Conservation (phyloP, 1,140 invertebrate genomes). For the Drosophila sulfurigaster region DNA sequence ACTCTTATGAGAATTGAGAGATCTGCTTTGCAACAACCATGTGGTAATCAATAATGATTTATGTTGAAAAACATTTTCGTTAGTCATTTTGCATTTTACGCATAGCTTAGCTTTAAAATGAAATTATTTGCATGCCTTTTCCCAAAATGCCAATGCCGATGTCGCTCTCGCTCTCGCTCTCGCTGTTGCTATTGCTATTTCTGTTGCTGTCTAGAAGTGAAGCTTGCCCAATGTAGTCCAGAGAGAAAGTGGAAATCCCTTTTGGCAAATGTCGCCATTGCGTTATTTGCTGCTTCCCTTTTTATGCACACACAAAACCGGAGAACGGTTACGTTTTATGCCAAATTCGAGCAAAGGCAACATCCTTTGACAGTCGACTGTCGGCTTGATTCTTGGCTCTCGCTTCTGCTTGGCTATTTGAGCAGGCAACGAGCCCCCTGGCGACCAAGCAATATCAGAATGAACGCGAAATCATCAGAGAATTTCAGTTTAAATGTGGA, state of each 20-base stretch:
- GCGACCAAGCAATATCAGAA: slow-evolving; percentile 29
- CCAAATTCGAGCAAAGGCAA: slow-evolving; percentile 33
- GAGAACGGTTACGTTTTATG: slow-evolving; percentile 31
- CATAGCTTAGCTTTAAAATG: slow-evolving; percentile 38
- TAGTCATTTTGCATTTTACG: slow-evolving; percentile 22
- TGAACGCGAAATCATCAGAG: slow-evolving; percentile 10
- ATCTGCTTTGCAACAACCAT: background rate
- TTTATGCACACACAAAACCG: slow-evolving; percentile 18
- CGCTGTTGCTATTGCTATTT: too few species aligned
- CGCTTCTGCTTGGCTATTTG: slow-evolving; percentile 27
- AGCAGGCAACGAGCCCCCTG: slow-evolving; percentile 11
- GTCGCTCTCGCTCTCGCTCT: background rate
- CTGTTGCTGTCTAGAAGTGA: background rate
- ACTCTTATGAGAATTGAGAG: slow-evolving; percentile 6
- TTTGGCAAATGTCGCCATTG: slow-evolving; percentile 37
- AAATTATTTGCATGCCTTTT: slow-evolving; percentile 33
- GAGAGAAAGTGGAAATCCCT: slow-evolving; percentile 17
- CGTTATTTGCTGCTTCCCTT: slow-evolving; percentile 23
- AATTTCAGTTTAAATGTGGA: slow-evolving; percentile 36
- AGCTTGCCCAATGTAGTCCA: background rate
- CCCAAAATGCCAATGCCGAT: background rate
- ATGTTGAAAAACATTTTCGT: slow-evolving; percentile 30
- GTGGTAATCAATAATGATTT: slow-evolving; percentile 52
- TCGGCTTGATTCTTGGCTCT: background rate
- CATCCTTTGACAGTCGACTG: slow-evolving; percentile 44